Evolutionary conservation across 2,113 vertebrate genomes (phyloP).

Genomic region (Phrynosoma blainvillii): DNA sequence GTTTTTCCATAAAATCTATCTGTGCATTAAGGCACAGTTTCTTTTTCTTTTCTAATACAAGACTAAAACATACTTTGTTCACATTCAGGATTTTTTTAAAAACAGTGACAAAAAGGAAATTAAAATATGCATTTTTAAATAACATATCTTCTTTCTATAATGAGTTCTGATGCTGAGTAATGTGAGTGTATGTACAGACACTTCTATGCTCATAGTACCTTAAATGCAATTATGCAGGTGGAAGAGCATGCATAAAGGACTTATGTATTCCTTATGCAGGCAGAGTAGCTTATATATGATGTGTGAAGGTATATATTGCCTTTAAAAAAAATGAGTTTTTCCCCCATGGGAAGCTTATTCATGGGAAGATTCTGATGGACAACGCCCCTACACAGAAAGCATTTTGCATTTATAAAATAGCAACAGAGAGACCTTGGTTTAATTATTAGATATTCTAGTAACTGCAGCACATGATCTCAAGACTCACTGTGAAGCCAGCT

Average conservation of each 20-base stretch:
- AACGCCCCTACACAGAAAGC: slow-evolving; percentile 45
- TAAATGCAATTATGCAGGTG: not conserved
- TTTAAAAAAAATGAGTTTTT: slow-evolving; percentile 47
- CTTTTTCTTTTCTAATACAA: slow-evolving; percentile 8
- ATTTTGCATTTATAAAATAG: slow-evolving; percentile 41
- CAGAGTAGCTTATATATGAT: no score
- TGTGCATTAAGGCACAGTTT: not conserved
- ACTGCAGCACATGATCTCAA: slow-evolving; percentile 22
- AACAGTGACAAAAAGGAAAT: slow-evolving; percentile 19
- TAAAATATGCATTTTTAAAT: slow-evolving; percentile 6
- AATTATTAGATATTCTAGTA: slow-evolving; percentile 32
- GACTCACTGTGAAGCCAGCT: not conserved
- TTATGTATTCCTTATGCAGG: no score
- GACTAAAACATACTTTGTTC: slow-evolving; percentile 29
- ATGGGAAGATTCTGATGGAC: slow-evolving; percentile 39
- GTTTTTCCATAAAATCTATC: not conserved
- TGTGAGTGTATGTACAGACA: not conserved
- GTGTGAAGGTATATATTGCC: slow-evolving; percentile 4
- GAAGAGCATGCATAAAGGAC: not conserved
- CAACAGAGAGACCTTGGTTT: slow-evolving; percentile 30
- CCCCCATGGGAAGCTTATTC: slow-evolving; percentile 38
- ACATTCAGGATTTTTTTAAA: slow-evolving; percentile 17
- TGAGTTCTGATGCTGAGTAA: not conserved
- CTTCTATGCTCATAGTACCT: not conserved
- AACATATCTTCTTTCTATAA: not conserved